Evolutionary conservation across 2,888 invertebrate species (phyloP), one percentile per base, ranked within the genome.

Genomic region (Drosophila kambysellisi): DNA sequence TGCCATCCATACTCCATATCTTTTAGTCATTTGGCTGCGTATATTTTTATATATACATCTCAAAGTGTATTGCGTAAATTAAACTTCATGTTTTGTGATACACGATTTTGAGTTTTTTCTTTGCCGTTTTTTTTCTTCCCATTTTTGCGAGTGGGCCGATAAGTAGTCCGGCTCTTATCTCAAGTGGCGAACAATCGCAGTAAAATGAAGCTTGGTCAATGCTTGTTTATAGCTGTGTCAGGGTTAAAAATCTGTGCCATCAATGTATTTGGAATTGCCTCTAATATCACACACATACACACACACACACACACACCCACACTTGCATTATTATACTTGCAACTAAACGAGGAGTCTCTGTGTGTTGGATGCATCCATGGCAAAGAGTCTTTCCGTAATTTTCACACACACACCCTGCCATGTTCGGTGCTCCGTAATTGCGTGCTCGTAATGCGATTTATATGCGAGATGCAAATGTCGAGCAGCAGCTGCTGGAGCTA

Each of bases 381-480:
- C 57, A 32, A 57, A n/a, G 51, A 12, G 15, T 54, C 53, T 48
- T 62, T 46, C 63, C 60, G 37, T 11, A 9, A 66, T 74, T 25
- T 25, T 25, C 25, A 25, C 78, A 15, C 20, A 25, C 15, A 80
- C 70, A 63, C 66, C 77, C 51, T 56, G 50, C 29, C 78, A 72
- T 80, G 80, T 75, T 72, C 59, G 54, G 59, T 61, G 65, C 66
- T 66, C 74, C 69, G 80, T 80, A 81, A 81, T 75, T 80, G 80
- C 75, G 71, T 78, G 75, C 74, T 70, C 65, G 76, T 89, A 85
- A 85, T 85, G 85, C 89, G 89, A 89, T 85, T 89, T 85, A 87
- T 85, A 80, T 89, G 85, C 87, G 74, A 76, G 76, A 78, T 87
- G 84, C 89, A 84, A 87, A 89, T 89, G 84, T 73, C 66, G 72